Evolutionary conservation across 2,113 vertebrate species (phyloP), one percentile per base, ranked within the genome.

Genomic region (Canis aureus): DNA sequence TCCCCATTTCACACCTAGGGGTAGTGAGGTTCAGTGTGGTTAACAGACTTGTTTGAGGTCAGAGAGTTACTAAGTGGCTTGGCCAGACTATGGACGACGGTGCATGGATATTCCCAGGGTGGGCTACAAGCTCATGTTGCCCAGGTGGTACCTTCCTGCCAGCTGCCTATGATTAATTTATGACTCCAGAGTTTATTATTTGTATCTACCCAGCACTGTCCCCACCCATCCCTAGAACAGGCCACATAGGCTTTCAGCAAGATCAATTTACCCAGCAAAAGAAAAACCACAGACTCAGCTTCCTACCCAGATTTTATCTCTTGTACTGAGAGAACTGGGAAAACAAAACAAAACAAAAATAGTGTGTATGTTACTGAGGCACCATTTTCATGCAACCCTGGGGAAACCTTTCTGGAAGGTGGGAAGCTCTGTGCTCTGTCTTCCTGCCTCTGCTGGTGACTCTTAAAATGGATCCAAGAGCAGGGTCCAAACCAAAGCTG

Each of bases 281-380:
- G 20, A 94, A 60, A 83, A 96, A 78, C 8, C 94, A 90, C 64
- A 94, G 93, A 86, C 95, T 96, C 88, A 94, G 76, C 76, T 94
- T 78, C 79, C 88, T 79, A 6, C 35, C 57, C 57, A 83, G 95
- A 87, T 80, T 94, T 81, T 86, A 96, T 86, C 91, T 94, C 55
- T 62, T 96, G 84, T 66, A 91, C 59, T n/a, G 79, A 83, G 78
- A 90, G 73, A 93, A 94, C 2, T 13, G 29, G 80, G 88, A 74
- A 92, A 95, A 91, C 35, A 69, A 88, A 88, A 90, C 35, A 51
- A 66, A 89, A 79, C 49, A 93, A 85, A 90, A 88, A 86, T 7
- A 32, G 53, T 5, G 0, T 51, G 13, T n/a, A 13, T 53, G 19
- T 51, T 90, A 32, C 59, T 49, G 35, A 23, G 22, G 55, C 0